Percentiles rank a stretch among this genome's conserved stretches.
phyloP scores from a whole-genome alignment of 2,113 vertebrate species.

The Paralichthys olivaceus region DNA sequence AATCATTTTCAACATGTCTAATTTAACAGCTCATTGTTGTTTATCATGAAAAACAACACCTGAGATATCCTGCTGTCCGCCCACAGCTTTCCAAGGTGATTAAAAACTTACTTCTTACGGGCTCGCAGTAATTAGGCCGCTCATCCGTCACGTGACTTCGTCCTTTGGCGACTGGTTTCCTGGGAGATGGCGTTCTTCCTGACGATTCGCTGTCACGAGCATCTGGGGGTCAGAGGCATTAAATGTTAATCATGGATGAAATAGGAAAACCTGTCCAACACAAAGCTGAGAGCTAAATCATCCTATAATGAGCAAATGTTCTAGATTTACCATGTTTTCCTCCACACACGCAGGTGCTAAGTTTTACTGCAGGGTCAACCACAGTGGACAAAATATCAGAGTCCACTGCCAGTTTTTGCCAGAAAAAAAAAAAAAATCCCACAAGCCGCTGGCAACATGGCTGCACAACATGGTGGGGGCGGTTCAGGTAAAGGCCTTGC shows the following conservation, averaged over 20 bases:
- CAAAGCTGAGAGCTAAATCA: constrained; percentile 3
- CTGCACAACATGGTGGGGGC: constrained; percentile 65
- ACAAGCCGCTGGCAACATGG: constrained; percentile 59
- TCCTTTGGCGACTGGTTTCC: constrained; percentile 77
- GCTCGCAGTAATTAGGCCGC: constrained; percentile 80
- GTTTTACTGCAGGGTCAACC: constrained; percentile 42
- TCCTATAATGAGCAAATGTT: constrained; percentile 31
- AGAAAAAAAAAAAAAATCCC: constrained; percentile 72
- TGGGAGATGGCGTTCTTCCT: constrained; percentile 76
- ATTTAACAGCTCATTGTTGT: constrained; percentile 58
- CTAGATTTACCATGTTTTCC: constrained; percentile 28
- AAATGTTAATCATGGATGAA: constrained; percentile 22
- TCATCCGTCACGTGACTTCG: constrained; percentile 79
- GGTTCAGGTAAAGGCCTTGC: constrained; percentile 76
- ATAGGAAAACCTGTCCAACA: not conserved
- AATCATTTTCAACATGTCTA: constrained; percentile 15
- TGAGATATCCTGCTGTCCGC: constrained; percentile 44
- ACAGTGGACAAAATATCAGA: constrained; percentile 39
- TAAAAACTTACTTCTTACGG: constrained; percentile 91
- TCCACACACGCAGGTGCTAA: constrained; percentile 42
- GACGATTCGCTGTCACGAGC: constrained; percentile 77
- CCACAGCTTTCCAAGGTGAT: constrained; percentile 48
- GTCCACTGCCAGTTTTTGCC: constrained; percentile 51
- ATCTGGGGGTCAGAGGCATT: constrained; percentile 80
- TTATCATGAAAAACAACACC: constrained; percentile 46